These are phyloP conservation scores for Oxyteleia sp. DNA, from an alignment of 2,888 invertebrate species.

Conservation along the genomic window DNA sequence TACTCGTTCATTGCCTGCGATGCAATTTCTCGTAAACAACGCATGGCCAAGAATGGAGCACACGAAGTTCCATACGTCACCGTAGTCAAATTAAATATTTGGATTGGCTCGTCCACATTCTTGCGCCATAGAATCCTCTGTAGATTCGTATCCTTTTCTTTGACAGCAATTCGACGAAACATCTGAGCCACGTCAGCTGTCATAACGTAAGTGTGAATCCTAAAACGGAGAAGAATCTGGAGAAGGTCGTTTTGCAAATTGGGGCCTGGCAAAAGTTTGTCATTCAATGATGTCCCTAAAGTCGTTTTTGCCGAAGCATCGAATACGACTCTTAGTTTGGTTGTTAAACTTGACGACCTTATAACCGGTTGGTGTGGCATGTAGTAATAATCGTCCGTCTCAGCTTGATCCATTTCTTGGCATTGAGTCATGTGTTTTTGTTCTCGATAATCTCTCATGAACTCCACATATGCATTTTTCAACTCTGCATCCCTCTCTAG, in stretches of 20 bases:
- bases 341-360: slow-evolving; percentile 14
- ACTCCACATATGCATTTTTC: no score
- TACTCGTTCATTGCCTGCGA: slow-evolving; percentile 22
- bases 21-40: not conserved
- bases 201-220: slow-evolving; percentile 11
- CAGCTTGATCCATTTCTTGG: no score
- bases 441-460: no score
- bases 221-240: not conserved
- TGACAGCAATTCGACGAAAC: not conserved
- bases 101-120: not conserved
- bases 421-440: no score
- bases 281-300: slow-evolving; percentile 31
- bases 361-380: slow-evolving; percentile 49
- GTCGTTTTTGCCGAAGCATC: slow-evolving; percentile 28
- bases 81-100: slow-evolving; percentile 11
- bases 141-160: not conserved
- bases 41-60: slow-evolving; percentile 29
- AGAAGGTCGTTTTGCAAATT: slow-evolving; percentile 27
- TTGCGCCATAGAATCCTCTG: slow-evolving; percentile 15
- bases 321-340: slow-evolving; percentile 26
- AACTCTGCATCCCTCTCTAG: no score
- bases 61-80: slow-evolving; percentile 25
- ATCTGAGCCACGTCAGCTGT: slow-evolving; percentile 16
- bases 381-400: not conserved
- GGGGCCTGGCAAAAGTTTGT: slow-evolving; percentile 22